A percentile compares a stretch with the other conserved stretches of the same genome.
Evolutionary conservation across 1,140 invertebrate species (phyloP).

Genomic region (Brachionus asplanchnoidis): DNA sequence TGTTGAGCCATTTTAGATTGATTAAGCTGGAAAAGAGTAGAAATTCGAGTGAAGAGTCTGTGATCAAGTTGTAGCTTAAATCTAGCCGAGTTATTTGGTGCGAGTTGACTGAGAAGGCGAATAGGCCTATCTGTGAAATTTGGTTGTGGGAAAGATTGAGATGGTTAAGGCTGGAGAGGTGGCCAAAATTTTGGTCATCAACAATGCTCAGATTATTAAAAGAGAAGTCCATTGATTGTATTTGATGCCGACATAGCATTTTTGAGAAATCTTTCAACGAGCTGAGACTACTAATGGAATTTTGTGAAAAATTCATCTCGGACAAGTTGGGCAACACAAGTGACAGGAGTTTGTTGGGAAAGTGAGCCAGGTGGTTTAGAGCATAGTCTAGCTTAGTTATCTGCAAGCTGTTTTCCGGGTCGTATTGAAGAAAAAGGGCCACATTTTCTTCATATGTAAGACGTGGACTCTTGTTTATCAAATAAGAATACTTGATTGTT

Average conservation of each 20-base stretch:
- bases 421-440: background rate
- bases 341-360: constrained; percentile 8
- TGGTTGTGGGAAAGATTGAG: constrained; percentile 9
- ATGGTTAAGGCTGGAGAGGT: background rate
- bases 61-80: background rate
- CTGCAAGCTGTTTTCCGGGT: background rate
- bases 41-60: background rate
- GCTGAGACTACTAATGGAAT: background rate
- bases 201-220: background rate
- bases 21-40: constrained; percentile 9
- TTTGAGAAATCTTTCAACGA: background rate
- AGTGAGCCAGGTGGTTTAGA: background rate
- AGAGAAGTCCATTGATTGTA: background rate
- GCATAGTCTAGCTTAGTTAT: background rate
- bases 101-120: constrained; percentile 5
- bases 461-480: background rate
- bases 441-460: background rate
- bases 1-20: background rate
- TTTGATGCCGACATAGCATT: background rate
- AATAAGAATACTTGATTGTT: background rate
- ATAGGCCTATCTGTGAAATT: background rate
- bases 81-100: background rate
- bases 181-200: background rate
- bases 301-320: background rate
- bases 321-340: background rate